These are phyloP conservation scores for Eristalinus aeneus DNA, from an alignment of 2,888 invertebrate species.

Conservation along the genomic window DNA sequence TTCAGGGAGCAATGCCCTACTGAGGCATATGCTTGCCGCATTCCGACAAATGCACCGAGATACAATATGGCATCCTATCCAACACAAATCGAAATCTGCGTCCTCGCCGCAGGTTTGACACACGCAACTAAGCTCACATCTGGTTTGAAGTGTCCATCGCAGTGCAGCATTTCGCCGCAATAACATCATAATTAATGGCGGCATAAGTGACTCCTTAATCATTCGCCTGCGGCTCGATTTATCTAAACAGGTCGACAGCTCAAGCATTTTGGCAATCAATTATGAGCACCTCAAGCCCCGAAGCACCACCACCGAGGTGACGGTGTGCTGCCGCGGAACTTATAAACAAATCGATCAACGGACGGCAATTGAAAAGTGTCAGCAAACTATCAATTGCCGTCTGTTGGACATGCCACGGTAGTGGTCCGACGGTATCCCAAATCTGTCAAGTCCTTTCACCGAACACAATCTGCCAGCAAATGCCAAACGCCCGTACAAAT, in stretches of 20 bases:
- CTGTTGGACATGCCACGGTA: neutral
- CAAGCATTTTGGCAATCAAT: conserved; percentile 60
- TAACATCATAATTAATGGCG: conserved; percentile 52
- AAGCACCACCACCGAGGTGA: conserved; percentile 1
- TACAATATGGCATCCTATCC: too few relatives aligned
- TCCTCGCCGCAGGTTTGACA: neutral
- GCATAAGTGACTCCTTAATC: conserved; percentile 66
- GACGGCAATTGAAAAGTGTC: conserved; percentile 67
- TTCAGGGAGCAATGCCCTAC: neutral
- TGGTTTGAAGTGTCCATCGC: neutral
- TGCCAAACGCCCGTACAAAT: neutral
- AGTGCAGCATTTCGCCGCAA: neutral
- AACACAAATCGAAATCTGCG: too few relatives aligned
- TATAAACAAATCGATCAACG: conserved; percentile 66
- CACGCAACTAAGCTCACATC: neutral
- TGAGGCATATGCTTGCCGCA: too few relatives aligned
- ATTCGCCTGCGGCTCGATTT: conserved; percentile 50
- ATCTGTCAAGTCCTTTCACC: conserved; percentile 69
- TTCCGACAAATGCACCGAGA: too few relatives aligned
- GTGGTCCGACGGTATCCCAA: conserved; percentile 57
- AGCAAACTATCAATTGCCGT: conserved; percentile 58
- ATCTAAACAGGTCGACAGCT: conserved; percentile 61
- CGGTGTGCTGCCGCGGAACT: conserved; percentile 41
- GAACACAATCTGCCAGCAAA: conserved; percentile 41
- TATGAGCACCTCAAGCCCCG: conserved; percentile 35